Percentiles rank a stretch among this genome's conserved stretches.
phyloP scores from a whole-genome alignment of 2,113 vertebrate species.

The Hiodon alosoides region DNA sequence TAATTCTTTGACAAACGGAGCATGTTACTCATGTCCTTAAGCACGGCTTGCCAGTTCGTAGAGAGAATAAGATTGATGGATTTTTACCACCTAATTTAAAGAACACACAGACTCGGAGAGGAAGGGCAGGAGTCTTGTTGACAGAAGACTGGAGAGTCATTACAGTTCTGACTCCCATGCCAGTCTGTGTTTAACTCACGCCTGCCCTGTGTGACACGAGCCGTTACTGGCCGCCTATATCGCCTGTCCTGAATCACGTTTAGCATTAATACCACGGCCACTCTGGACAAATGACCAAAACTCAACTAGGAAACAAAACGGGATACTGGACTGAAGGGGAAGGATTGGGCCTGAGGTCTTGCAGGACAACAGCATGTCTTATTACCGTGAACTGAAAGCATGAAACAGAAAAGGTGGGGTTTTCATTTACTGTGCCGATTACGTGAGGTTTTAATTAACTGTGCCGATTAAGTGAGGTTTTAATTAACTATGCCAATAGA shows the following conservation, averaged over 20 bases:
- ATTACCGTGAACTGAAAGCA: constrained; percentile 60
- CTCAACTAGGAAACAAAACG: constrained; percentile 30
- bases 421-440: constrained; percentile 61
- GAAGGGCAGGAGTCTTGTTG: constrained; percentile 37
- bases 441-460: no score
- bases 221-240: no score
- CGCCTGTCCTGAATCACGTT: no score
- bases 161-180: constrained; percentile 24
- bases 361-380: constrained; percentile 44
- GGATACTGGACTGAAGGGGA: constrained; percentile 27
- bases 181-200: no score
- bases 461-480: no score
- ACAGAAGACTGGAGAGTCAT: constrained; percentile 27
- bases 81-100: constrained; percentile 44
- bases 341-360: constrained; percentile 37
- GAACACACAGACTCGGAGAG: constrained; percentile 37
- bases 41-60: constrained; percentile 35
- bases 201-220: no score
- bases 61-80: constrained; percentile 44
- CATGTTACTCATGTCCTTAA: background rate
- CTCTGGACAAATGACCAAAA: constrained; percentile 28
- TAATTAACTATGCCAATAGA: no score
- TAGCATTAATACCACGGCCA: background rate
- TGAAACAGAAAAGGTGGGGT: constrained; percentile 56
- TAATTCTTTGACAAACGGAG: background rate